Base-by-base conservation (phyloP, 1,140 invertebrate species). In the Mya arenaria region DNA sequence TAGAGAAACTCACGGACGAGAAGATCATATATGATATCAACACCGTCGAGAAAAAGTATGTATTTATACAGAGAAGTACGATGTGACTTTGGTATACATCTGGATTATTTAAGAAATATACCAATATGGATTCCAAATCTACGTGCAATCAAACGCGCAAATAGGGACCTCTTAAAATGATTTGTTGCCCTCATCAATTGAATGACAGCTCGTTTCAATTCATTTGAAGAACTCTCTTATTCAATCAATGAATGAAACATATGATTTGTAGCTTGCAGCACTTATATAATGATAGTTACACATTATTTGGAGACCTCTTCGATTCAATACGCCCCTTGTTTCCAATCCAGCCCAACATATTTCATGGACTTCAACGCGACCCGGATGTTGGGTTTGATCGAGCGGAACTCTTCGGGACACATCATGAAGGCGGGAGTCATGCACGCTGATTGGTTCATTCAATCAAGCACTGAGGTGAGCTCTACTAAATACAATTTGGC, bases 381-480 rank as follows among this genome's bases (percentile, higher is more conserved):
- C 4, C 44, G 75, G 25, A 79, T 79, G 63, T 55, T 79, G n/a
- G 65, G 75, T 6, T 25, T 69, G 44, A 79, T 79, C 8, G 75
- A 79, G 52, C 32, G 55, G 1, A 79, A 79, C 30, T 79, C 75
- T n/a, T 36, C 44, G 0, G 75, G 65, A 19, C 75, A 79, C 34
- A 79, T 79, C 23, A 55, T 79, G 17, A 19, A 10, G n/a, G 63
- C 75, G 13, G 65, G 65, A 56, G 41, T 79, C 39, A 79, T 79
- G 75, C 75, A 79, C 30, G 75, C 75, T 55, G 75, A 79, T 69
- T 79, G 75, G 75, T 79, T 79, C 23, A 79, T 79, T 28, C 75
- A 79, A 25, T 79, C 75, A 8, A 79, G 75, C 32, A n/a, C 34
- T 19, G 44, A 79, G 63, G 75, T 78, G n/a, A n/a, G n/a, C n/a